Conservation (phyloP, 2,113 vertebrate genomes). For the Hippocampus zosterae region DNA sequence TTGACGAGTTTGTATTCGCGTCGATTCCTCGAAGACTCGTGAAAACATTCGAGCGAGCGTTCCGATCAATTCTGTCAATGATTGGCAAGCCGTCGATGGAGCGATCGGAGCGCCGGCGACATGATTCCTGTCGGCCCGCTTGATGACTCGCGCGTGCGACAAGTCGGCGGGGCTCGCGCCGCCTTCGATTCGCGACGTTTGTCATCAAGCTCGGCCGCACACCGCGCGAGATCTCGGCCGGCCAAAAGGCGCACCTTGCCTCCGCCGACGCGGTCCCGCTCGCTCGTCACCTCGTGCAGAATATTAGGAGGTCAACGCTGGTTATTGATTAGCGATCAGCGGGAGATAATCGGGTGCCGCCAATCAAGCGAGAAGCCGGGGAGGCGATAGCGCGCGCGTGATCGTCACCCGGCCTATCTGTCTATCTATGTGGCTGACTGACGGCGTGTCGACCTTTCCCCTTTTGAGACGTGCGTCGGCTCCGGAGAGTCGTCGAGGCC, state of each 20-base stretch:
- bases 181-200: too few relatives aligned
- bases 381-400: background rate
- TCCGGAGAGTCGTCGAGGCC: background rate
- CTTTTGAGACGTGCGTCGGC: slow-evolving; percentile 48
- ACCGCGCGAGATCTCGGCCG: too few relatives aligned
- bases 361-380: background rate
- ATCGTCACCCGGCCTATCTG: slow-evolving; percentile 35
- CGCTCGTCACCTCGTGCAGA: background rate
- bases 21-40: background rate
- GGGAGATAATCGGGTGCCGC: background rate
- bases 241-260: background rate
- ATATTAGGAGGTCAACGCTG: slow-evolving; percentile 1
- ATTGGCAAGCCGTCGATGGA: background rate
- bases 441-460: slow-evolving; percentile 43
- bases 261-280: background rate
- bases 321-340: slow-evolving; percentile 9
- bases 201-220: too few relatives aligned
- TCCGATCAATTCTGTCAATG: background rate
- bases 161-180: too few relatives aligned
- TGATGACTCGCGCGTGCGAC: too few relatives aligned
- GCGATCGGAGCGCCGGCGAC: too few relatives aligned
- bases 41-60: background rate
- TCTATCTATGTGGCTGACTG: too few relatives aligned
- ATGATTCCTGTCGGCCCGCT: too few relatives aligned
- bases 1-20: background rate